These are phyloP conservation scores for Ochotona curzoniae DNA, from an alignment of 2,113 vertebrate genomes.

Conservation along the genomic window DNA sequence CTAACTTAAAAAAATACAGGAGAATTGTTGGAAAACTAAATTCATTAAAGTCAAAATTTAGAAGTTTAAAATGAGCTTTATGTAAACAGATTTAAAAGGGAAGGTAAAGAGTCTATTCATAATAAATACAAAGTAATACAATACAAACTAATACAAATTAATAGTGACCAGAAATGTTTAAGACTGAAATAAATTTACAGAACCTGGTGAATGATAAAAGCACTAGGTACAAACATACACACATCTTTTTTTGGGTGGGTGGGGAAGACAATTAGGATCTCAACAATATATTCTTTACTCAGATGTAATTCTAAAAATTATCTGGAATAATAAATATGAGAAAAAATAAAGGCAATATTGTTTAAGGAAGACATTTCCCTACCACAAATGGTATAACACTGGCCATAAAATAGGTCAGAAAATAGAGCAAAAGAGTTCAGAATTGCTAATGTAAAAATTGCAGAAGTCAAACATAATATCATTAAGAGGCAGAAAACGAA, in stretches of 20 bases:
- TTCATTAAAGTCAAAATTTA: background rate
- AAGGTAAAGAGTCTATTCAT: background rate
- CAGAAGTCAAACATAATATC: constrained; percentile 19
- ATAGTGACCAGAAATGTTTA: constrained; percentile 13
- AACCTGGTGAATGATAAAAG: background rate
- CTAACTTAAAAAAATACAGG: background rate
- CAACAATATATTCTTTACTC: constrained; percentile 10
- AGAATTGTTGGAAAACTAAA: constrained; percentile 13
- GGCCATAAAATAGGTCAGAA: constrained; percentile 34
- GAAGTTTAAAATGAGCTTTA: too few relatives aligned
- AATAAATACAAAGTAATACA: background rate
- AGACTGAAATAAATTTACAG: background rate
- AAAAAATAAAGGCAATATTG: background rate
- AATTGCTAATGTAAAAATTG: constrained; percentile 17
- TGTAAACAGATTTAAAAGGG: background rate
- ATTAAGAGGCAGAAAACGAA: constrained; percentile 35
- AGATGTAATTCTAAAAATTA: background rate
- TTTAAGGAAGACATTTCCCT: background rate
- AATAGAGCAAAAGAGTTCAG: background rate
- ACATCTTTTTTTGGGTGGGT: background rate
- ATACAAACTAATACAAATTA: background rate
- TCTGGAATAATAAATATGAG: background rate
- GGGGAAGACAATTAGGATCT: background rate
- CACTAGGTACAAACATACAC: background rate
- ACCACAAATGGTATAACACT: background rate